Conservation (phyloP, 1,140 invertebrate species). For the Drosophila jambulina region DNA sequence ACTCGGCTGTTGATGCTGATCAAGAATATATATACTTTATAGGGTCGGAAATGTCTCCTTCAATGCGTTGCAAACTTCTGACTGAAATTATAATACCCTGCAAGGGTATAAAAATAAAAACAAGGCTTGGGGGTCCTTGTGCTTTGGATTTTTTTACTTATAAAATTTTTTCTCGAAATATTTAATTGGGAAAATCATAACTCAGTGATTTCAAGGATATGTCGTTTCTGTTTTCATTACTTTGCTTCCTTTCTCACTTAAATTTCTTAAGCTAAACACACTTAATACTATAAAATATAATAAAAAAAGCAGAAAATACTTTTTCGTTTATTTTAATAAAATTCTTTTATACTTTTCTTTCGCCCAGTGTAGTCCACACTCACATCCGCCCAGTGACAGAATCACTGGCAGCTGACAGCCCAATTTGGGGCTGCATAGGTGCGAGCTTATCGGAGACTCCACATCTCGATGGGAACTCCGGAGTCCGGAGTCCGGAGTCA, state of each 20-base stretch:
- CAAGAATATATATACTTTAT: no score
- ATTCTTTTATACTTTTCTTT: background rate
- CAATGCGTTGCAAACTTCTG: no score
- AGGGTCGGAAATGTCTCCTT: no score
- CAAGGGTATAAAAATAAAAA: no score
- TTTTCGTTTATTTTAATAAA: background rate
- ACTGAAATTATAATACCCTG: no score
- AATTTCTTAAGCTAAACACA: background rate
- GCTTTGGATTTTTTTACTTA: no score
- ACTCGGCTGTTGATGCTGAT: no score
- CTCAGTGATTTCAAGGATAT: no score
- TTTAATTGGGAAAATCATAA: no score
- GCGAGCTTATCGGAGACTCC: constrained; percentile 36
- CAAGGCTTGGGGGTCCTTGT: no score
- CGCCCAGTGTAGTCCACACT: background rate
- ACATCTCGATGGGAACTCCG: constrained; percentile 25
- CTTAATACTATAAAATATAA: background rate
- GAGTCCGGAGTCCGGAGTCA: background rate
- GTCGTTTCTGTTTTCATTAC: no score
- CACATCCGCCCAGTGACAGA: constrained; percentile 5
- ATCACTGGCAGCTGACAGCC: constrained; percentile 18
- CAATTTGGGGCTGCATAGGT: constrained; percentile 30
- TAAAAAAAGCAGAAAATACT: background rate
- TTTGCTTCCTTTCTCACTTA: background rate
- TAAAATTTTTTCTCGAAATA: no score